Percentiles rank a stretch among this genome's conserved stretches.
Conservation (phyloP, 2,113 vertebrate genomes). For the Megaceryle torquata region DNA sequence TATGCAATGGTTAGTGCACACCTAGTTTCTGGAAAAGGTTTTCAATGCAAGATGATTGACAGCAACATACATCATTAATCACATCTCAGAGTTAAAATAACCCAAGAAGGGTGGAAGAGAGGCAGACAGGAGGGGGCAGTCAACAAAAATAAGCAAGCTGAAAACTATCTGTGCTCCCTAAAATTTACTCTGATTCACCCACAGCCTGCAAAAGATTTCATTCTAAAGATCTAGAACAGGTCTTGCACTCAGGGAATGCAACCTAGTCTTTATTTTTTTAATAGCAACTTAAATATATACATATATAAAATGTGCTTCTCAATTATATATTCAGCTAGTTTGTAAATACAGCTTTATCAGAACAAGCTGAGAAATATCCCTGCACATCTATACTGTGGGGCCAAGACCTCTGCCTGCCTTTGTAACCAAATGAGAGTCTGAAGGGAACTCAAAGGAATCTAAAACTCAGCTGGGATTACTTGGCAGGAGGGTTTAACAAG, state of each 20-base stretch:
- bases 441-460: neutral
- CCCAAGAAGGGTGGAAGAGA: neutral
- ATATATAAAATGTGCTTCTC: no score
- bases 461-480: neutral
- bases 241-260: neutral
- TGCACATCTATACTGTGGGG: accelerated
- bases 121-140: neutral
- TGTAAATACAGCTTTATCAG: neutral
- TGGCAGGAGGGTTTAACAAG: neutral
- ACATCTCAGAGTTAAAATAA: neutral
- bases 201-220: neutral
- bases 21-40: neutral
- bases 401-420: neutral
- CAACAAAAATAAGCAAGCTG: neutral
- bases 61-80: neutral
- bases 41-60: neutral
- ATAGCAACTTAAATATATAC: no score
- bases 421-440: neutral
- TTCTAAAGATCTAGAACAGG: neutral
- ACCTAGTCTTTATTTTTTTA: neutral
- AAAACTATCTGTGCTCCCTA: neutral
- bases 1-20: neutral
- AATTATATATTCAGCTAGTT: neutral
- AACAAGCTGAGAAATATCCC: neutral
- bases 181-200: neutral